Evolutionary conservation across 1,140 invertebrate genomes (phyloP), one percentile per base, ranked within the genome.

Genomic region (Gerris buenoi): DNA sequence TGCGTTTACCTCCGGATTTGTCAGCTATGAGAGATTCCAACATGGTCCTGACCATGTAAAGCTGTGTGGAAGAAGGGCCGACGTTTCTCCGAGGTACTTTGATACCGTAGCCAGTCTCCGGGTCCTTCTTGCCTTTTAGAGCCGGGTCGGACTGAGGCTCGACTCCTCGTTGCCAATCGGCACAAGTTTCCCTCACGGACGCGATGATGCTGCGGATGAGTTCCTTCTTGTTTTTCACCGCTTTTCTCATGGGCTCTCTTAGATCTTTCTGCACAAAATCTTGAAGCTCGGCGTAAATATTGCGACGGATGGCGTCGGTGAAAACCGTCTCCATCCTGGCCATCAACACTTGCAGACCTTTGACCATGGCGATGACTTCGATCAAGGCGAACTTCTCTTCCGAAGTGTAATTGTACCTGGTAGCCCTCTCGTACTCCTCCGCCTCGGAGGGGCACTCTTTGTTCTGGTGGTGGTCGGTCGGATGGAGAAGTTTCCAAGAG

Each of bases 41-140:
- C 90, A 99, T 98, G 0, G 97, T 99, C 28, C 97, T 83, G 1
- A 98, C 94, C 96, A 99, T 98, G 77, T 99, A 99, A 2, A 99
- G 80, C 81, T 99, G 90, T 1, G 92, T 95, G 0, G 90, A 92
- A 0, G 90, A 93, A 28, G 91, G 91, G 15, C 93, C 93, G 69
- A 97, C 94, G 79, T 95, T 96, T 67, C 93, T 80, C 65, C 93
- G 81, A 0, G 92, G 93, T 56, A 97, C 92, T 81, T 95, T 93
- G 73, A 97, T 91, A 60, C 88, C 88, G 79, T 93, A 96, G 18
- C 90, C 91, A 75, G 84, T 84, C 72, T 96, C 93, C 2, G 89
- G 89, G 79, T 97, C 94, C 76, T 97, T 97, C 79, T 96, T 97
- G 2, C 95, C 95, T 73, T 90, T 89, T n/a, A 94, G 79, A 5